These are phyloP conservation scores for Microcebus ravelobensis DNA, from an alignment of 2,113 vertebrate species.

Conservation along the genomic window DNA sequence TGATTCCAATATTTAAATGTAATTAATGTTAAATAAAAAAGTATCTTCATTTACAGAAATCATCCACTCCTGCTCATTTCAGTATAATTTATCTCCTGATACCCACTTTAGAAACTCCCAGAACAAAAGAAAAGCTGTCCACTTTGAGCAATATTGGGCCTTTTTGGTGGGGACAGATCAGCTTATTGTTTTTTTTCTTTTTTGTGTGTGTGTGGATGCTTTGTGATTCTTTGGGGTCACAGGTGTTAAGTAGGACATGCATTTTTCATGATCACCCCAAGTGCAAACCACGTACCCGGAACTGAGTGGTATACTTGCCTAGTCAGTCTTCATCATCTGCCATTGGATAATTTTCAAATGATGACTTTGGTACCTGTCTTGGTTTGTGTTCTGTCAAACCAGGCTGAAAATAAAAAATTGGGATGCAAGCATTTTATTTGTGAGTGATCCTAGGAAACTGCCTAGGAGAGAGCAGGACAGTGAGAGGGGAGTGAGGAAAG, in stretches of 20 bases:
- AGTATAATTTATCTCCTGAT: background rate
- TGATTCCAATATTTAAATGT: conserved; percentile 16
- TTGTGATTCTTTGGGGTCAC: background rate
- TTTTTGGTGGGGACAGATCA: background rate
- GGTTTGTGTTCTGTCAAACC: background rate
- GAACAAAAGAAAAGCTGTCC: background rate
- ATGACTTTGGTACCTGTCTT: background rate
- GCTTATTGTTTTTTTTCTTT: background rate
- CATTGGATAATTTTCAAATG: background rate
- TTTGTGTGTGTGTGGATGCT: background rate
- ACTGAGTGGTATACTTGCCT: background rate
- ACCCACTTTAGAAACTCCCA: background rate
- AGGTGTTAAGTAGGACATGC: background rate
- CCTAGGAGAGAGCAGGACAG: background rate
- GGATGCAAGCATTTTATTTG: background rate
- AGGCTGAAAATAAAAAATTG: background rate
- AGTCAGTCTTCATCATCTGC: background rate
- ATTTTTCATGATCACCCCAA: background rate
- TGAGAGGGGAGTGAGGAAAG: background rate
- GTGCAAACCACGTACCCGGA: background rate
- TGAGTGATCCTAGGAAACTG: background rate
- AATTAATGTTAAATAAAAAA: conserved; percentile 38
- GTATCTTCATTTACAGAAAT: background rate
- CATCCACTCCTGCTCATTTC: background rate
- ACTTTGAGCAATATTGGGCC: background rate